Evolutionary conservation across 92 coral and sea anemone genomes (phyloP).

Genomic region (Desmophyllum pertusum): DNA sequence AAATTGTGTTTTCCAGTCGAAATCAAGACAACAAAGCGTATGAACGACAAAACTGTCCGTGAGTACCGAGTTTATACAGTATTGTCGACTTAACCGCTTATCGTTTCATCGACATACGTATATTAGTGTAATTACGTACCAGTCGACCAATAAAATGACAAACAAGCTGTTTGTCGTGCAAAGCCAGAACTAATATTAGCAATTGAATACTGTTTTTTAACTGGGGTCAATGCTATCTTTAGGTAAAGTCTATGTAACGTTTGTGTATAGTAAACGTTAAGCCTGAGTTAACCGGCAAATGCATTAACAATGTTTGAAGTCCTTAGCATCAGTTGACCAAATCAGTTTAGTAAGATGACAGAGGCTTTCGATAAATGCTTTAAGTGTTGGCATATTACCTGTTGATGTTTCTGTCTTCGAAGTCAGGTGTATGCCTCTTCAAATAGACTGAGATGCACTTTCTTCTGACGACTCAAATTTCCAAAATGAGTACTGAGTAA

Average conservation of each 20-base stretch:
- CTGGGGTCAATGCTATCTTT: neutral
- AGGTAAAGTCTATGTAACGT: neutral
- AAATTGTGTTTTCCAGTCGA: too few species aligned
- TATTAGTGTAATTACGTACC: neutral
- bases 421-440: neutral
- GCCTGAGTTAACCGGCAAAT: neutral
- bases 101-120: neutral
- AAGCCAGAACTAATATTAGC: neutral
- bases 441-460: too few species aligned
- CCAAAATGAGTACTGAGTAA: neutral
- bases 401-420: neutral
- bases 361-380: neutral
- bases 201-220: neutral
- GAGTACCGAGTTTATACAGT: neutral
- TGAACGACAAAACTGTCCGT: neutral
- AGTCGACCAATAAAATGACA: neutral
- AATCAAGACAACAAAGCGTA: neutral
- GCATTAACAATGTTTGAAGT: neutral
- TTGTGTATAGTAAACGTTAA: neutral
- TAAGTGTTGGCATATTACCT: conserved; percentile 19
- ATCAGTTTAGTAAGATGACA: neutral
- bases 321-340: neutral
- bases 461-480: neutral
- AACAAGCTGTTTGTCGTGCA: neutral
- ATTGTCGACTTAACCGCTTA: neutral